A percentile compares a stretch with the other conserved stretches of the same genome.
Conservation (phyloP, 2,797 vertebrate genomes). For the Sebastes kiyomatsui region DNA sequence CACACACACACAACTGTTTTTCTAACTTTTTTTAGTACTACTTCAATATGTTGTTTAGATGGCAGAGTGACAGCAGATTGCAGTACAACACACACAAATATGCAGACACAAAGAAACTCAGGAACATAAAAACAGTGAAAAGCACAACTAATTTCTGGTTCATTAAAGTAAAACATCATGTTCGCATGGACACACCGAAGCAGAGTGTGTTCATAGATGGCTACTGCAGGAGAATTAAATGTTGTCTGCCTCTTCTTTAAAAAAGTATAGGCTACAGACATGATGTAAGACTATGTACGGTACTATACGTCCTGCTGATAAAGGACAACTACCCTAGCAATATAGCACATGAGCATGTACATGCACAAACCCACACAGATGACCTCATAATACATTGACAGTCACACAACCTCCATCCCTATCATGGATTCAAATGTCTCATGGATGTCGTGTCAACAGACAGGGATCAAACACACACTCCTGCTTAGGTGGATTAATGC, state of each 20-base stretch:
- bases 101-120: background rate
- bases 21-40: background rate
- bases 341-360: background rate
- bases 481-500: constrained; percentile 66
- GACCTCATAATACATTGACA: background rate
- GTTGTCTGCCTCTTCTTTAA: background rate
- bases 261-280: background rate
- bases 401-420: background rate
- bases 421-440: constrained; percentile 18
- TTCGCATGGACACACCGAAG: background rate
- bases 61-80: background rate
- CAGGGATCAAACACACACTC: constrained; percentile 53
- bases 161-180: background rate
- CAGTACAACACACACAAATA: background rate
- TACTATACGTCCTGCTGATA: background rate
- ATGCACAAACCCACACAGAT: background rate
- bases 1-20: background rate
- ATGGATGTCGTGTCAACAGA: constrained; percentile 30
- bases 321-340: background rate
- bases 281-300: background rate
- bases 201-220: background rate
- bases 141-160: background rate
- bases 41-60: background rate
- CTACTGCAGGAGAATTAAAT: background rate
- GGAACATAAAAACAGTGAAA: background rate